Percentiles rank a stretch among this genome's conserved stretches.
phyloP scores from a whole-genome alignment of 2,888 invertebrate genomes.

The Alviniconcha strummeri region DNA sequence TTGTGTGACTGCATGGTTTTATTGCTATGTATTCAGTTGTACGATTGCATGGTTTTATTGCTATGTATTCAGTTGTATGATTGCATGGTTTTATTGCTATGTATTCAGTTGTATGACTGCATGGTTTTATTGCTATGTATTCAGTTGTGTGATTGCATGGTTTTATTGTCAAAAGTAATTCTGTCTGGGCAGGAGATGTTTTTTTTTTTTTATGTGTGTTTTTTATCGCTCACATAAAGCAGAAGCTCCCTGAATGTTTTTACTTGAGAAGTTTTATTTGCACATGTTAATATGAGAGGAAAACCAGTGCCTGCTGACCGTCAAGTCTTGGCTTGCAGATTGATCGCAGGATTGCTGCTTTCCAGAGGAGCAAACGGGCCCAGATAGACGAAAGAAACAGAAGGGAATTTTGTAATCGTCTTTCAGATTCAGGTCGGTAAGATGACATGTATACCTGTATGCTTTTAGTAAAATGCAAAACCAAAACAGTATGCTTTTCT shows the following conservation, averaged over 20 bases:
- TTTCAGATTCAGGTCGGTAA: slow-evolving; percentile 50
- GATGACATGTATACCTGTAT: not conserved
- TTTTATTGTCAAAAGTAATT: too few species aligned
- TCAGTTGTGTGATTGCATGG: too few species aligned
- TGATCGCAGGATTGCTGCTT: slow-evolving; percentile 82
- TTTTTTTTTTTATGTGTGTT: too few species aligned
- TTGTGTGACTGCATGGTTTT: too few species aligned
- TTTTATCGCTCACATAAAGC: not conserved
- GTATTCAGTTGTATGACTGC: too few species aligned
- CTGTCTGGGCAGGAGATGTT: too few species aligned
- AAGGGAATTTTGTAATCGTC: slow-evolving; percentile 81
- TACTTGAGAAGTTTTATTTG: not conserved
- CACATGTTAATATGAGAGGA: not conserved
- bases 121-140: too few species aligned
- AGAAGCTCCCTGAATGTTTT: not conserved
- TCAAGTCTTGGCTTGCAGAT: slow-evolving; percentile 52
- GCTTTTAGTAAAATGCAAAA: not conserved
- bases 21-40: too few species aligned
- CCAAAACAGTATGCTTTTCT: not conserved
- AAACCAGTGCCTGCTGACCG: not conserved
- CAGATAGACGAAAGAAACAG: slow-evolving; percentile 85
- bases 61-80: too few species aligned
- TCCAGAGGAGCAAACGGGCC: slow-evolving; percentile 84
- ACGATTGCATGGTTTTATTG: too few species aligned
- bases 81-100: too few species aligned